Evolutionary conservation across 2,797 vertebrate species (phyloP).

Genomic region (Peromyscus melanophrys): DNA sequence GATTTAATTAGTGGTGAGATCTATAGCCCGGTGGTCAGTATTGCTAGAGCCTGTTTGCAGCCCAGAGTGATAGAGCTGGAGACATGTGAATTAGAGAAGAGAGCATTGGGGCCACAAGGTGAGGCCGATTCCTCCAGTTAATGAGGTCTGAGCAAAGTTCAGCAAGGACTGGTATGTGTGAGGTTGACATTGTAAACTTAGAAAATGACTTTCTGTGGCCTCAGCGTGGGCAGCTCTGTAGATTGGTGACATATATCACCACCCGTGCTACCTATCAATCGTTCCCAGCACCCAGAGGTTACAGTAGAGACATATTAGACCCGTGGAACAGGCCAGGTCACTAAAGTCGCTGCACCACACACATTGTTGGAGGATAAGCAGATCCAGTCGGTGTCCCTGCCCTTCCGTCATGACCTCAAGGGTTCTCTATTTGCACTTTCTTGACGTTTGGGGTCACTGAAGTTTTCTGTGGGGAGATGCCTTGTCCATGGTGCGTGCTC

Average conservation of each 20-base stretch:
- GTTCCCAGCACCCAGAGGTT: background rate
- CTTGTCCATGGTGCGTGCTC: background rate
- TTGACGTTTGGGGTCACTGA: background rate
- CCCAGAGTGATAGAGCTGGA: background rate
- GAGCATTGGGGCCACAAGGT: background rate
- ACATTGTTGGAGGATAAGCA: background rate
- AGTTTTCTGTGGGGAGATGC: background rate
- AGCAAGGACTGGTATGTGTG: background rate
- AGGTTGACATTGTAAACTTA: constrained; percentile 55
- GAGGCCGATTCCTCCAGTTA: background rate
- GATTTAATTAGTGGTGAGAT: background rate
- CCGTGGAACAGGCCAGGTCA: background rate
- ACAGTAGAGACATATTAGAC: background rate
- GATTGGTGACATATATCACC: constrained; percentile 8
- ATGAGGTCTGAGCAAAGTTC: background rate
- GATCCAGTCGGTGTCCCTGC: background rate
- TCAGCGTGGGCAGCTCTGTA: background rate
- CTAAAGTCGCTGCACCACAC: background rate
- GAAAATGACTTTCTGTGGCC: constrained; percentile 51
- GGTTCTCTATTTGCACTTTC: background rate
- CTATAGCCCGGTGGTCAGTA: background rate
- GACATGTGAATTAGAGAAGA: constrained; percentile 27
- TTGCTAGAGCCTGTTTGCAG: background rate
- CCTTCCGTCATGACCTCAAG: background rate
- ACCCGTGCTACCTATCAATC: background rate